phyloP scores from a whole-genome alignment of 1,140 invertebrate genomes.

The Calosoma granatense region DNA sequence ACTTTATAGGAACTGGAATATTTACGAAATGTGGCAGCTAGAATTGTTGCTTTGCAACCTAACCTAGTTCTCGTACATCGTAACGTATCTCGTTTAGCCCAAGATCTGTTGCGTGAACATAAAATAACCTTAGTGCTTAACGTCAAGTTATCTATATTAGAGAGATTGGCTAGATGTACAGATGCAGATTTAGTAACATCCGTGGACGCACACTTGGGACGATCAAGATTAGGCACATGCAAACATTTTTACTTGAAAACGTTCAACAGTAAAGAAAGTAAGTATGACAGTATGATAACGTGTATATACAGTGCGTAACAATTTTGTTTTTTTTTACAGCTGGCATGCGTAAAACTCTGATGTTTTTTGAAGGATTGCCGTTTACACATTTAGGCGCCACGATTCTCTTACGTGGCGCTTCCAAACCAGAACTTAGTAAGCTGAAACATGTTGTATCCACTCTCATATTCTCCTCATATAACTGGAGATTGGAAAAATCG shows the following conservation, averaged over 20 bases:
- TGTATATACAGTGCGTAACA: constrained; percentile 10
- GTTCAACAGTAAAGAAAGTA: constrained; percentile 41
- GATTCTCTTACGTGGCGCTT: constrained; percentile 74
- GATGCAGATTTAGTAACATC: constrained; percentile 81
- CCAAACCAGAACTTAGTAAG: constrained; percentile 61
- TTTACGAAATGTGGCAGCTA: constrained; percentile 74
- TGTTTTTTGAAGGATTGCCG: constrained; percentile 89
- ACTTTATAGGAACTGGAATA: constrained; percentile 74
- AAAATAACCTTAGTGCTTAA: constrained; percentile 82
- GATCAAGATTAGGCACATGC: constrained; percentile 77
- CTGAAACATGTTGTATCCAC: constrained; percentile 74
- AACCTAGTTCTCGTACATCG: constrained; percentile 85
- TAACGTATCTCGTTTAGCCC: constrained; percentile 78
- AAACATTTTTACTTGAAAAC: constrained; percentile 74
- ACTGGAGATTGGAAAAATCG: constrained; percentile 82
- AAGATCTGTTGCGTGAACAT: constrained; percentile 69
- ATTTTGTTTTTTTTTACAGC: constrained; percentile 33
- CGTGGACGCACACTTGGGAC: constrained; percentile 77
- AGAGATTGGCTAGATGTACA: constrained; percentile 71
- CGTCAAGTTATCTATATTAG: constrained; percentile 76
- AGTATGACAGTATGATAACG: no score
- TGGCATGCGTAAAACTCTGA: constrained; percentile 64
- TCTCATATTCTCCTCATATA: constrained; percentile 81
- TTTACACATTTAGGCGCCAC: constrained; percentile 78
- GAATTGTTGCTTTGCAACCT: constrained; percentile 75